Conservation (phyloP, 1,140 invertebrate genomes). For the Coenobita brevimanus region DNA sequence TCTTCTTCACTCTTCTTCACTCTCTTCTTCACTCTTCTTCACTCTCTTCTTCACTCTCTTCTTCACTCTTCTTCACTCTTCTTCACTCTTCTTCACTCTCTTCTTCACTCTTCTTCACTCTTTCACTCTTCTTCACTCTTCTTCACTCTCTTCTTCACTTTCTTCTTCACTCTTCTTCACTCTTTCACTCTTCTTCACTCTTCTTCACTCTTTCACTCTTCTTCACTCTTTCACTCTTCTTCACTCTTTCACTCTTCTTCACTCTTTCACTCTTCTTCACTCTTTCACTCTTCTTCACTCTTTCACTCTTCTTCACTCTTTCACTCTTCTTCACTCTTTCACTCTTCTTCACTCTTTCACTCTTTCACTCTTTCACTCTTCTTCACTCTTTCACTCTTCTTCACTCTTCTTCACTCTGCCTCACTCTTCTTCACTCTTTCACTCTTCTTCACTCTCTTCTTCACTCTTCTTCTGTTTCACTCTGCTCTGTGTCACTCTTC, state of each 20-base stretch:
- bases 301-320: not conserved
- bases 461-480: too few relatives aligned
- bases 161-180: too few relatives aligned
- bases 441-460: too few relatives aligned
- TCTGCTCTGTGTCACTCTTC: too few relatives aligned
- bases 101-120: slow-evolving; percentile 34
- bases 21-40: not conserved
- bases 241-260: not conserved
- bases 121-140: not conserved
- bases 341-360: not conserved
- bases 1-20: not conserved
- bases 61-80: slow-evolving; percentile 29
- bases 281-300: not conserved
- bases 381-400: not conserved
- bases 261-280: not conserved
- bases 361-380: not conserved
- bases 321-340: not conserved
- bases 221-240: not conserved
- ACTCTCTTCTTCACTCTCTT: not conserved
- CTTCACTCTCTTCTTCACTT: too few relatives aligned
- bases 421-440: not conserved
- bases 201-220: not conserved
- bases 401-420: too few relatives aligned
- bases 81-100: slow-evolving; percentile 35
- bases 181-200: too few relatives aligned